Evolutionary conservation across 2,797 vertebrate species (phyloP), one percentile per base, ranked within the genome.

Genomic region (Eupleurogrammus muticus): DNA sequence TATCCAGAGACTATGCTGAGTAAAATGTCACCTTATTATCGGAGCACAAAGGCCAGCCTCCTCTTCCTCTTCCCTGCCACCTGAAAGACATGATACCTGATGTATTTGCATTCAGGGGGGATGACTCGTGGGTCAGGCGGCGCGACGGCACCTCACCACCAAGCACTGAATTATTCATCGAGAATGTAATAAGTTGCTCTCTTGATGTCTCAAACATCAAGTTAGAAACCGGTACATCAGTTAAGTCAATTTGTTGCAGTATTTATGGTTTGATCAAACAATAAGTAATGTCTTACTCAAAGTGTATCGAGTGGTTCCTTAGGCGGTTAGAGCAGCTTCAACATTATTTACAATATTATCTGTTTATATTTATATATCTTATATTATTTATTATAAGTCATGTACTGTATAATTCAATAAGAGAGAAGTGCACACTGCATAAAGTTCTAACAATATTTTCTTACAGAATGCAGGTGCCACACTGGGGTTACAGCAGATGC

Each of bases 11-110:
- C 64, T 72, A 32, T 49, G 52, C 73, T 52, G 69, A 77, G 78
- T 50, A 84, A 85, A 89, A 89, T 90, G 82, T 80, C 84, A 85
- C 76, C 81, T 86, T 82, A 82, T 84, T 86, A 85, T 83, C 66
- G 55, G 74, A 82, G 66, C 66, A 80, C 66, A 85, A 81, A 83
- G 71, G 71, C 67, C 54, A 50, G 66, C 60, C 42, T 79, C 73
- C 21, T 60, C 64, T 69, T 78, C 66, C n/a, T n/a, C n/a, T n/a
- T 67, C 66, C 62, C 53, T 38, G 51, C 69, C 40, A 58, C 65
- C 73, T 1, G 14, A 71, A 70, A 70, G 72, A 76, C 72, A 67
- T 78, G 69, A 84, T 60, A 80, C 55, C 48, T 20, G 16, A 57
- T 5, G 38, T 50, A 73, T 77, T 79, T 75, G 56, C 61, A 69